phyloP scores from a whole-genome alignment of 2,113 vertebrate species.

The Anhinga rufa region DNA sequence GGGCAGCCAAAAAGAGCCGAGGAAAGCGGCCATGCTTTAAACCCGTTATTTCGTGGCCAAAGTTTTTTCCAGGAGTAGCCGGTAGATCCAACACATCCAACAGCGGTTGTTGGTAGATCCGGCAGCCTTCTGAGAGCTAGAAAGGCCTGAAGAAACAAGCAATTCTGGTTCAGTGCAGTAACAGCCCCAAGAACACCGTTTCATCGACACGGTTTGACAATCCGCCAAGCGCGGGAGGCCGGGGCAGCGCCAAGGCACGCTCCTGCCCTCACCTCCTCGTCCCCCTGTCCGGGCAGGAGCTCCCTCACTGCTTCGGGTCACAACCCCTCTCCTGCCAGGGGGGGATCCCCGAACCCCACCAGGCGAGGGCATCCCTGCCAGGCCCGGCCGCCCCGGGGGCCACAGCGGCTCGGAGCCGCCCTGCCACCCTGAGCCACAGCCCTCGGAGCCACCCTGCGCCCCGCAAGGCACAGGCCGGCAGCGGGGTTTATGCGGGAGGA shows the following conservation, averaged over 20 bases:
- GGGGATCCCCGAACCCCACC: background rate
- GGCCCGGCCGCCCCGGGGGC: background rate
- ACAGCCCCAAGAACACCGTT: fast-evolving
- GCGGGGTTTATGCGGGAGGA: background rate
- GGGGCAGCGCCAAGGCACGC: background rate
- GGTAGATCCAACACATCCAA: background rate
- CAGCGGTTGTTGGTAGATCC: too few relatives aligned
- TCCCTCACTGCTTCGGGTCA: background rate
- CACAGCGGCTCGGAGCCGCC: background rate
- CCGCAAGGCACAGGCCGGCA: background rate
- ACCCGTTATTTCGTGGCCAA: background rate
- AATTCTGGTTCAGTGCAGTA: background rate
- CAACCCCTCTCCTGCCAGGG: background rate
- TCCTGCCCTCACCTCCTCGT: background rate
- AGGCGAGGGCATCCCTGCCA: fast-evolving
- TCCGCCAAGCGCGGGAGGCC: fast-evolving
- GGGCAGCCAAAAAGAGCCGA: background rate
- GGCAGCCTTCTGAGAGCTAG: background rate
- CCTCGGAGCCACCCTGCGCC: background rate
- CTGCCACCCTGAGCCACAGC: background rate
- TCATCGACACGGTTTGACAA: fast-evolving
- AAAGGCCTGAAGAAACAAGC: background rate
- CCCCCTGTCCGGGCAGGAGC: background rate
- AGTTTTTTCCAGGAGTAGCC: background rate
- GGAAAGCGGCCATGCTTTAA: background rate